Evolutionary conservation across 2,888 invertebrate species (phyloP).

Genomic region (Slavum lentiscoides): DNA sequence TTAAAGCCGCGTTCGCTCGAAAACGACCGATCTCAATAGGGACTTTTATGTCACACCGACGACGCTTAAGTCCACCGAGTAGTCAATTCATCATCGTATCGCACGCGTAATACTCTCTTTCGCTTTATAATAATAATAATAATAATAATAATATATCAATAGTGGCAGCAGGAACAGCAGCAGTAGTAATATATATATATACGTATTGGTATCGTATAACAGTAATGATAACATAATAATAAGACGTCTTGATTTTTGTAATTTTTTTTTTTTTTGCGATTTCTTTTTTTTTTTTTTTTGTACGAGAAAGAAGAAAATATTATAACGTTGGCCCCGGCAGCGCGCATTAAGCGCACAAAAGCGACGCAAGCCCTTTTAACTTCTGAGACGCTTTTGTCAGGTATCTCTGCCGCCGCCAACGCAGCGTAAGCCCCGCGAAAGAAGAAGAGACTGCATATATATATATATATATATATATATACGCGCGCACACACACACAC

Average conservation of each 20-base stretch:
- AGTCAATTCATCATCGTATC: conserved; percentile 47
- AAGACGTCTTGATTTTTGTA: conserved; percentile 35
- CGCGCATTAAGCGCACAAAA: conserved; percentile 51
- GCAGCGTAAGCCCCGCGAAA: conserved; percentile 42
- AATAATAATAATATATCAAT: not conserved
- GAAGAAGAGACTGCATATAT: conserved; percentile 22
- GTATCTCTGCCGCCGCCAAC: conserved; percentile 5
- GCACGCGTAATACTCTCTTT: conserved; percentile 24
- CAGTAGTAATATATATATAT: not conserved
- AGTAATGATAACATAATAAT: conserved; percentile 30
- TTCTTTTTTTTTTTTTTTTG: too few relatives aligned
- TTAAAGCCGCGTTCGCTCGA: conserved; percentile 20
- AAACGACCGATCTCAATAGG: conserved; percentile 19
- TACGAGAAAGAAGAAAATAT: conserved; percentile 34
- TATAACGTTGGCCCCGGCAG: conserved; percentile 37
- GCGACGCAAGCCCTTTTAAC: conserved; percentile 52
- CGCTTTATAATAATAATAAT: conserved; percentile 25
- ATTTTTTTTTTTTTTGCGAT: conserved; percentile 1
- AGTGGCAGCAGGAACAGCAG: not conserved
- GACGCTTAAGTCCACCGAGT: conserved; percentile 18
- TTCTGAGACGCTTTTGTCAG: conserved; percentile 50
- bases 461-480: conserved; percentile 26
- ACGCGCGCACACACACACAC: not conserved
- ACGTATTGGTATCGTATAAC: not conserved
- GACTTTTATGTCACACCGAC: conserved; percentile 34